A percentile compares a stretch with the other conserved stretches of the same genome.
These are phyloP conservation scores for Choristoneura fumiferana DNA, from an alignment of 1,140 invertebrate species.

Conservation along the genomic window DNA sequence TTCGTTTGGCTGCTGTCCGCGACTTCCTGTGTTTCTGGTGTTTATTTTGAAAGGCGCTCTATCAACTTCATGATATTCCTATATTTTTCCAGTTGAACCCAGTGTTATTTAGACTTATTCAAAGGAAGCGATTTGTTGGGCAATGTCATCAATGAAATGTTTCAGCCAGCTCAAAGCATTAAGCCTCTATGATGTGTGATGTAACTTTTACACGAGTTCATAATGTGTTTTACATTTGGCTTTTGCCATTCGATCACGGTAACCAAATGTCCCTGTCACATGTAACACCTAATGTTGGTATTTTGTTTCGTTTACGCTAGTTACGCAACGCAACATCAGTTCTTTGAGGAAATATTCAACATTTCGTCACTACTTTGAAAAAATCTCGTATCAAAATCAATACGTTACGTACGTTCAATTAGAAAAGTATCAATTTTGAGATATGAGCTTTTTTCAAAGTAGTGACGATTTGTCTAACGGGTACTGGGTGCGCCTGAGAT, in stretches of 20 bases:
- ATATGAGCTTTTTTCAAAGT: too few species aligned
- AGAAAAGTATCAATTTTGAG: too few species aligned
- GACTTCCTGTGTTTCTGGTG: too few species aligned
- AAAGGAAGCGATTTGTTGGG: neutral
- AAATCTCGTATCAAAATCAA: too few species aligned
- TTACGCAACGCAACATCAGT: conserved; percentile 26
- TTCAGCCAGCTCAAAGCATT: neutral
- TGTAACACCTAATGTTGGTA: neutral
- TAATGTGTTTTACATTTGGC: conserved; percentile 5
- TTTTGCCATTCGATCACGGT: neutral
- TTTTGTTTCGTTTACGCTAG: conserved; percentile 22
- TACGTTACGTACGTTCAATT: too few species aligned
- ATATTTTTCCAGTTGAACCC: too few species aligned
- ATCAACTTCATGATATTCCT: too few species aligned
- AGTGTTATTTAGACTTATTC: neutral
- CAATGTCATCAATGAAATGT: neutral
- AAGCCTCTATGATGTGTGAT: neutral
- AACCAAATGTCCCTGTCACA: neutral
- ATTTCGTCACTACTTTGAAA: too few species aligned
- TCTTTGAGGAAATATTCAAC: conserved; percentile 31
- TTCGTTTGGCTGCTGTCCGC: too few species aligned
- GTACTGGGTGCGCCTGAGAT: conserved; percentile 23
- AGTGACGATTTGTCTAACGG: conserved; percentile 30
- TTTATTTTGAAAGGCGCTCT: too few species aligned
- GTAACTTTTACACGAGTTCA: conserved; percentile 4